Evolutionary conservation across 2,113 vertebrate species (phyloP).

Genomic region (Axis porcinus): DNA sequence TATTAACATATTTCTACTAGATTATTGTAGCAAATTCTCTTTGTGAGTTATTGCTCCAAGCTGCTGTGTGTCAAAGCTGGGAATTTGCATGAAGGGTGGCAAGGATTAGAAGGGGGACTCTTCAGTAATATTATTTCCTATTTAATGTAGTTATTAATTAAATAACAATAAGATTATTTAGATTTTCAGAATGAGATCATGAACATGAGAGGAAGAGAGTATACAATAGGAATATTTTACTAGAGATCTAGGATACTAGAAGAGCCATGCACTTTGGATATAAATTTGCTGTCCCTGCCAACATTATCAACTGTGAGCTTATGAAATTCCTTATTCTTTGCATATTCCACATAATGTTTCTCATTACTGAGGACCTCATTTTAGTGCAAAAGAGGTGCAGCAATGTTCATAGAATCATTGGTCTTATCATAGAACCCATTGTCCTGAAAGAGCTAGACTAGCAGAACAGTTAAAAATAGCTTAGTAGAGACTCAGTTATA

Average conservation of each 20-base stretch:
- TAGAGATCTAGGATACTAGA: background rate
- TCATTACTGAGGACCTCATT: background rate
- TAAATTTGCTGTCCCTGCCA: background rate
- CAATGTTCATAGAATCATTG: background rate
- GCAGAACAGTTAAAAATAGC: background rate
- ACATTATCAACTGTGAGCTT: background rate
- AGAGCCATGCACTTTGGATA: background rate
- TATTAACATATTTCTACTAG: constrained; percentile 35
- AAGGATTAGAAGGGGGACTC: background rate
- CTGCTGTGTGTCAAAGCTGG: background rate
- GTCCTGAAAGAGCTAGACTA: background rate
- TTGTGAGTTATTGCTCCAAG: constrained; percentile 22
- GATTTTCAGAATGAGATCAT: background rate
- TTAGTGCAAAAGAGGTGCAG: background rate
- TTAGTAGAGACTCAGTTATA: background rate
- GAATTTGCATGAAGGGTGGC: background rate
- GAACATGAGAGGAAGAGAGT: background rate
- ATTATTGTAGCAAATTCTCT: background rate
- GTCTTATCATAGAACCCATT: background rate
- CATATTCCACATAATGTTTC: background rate
- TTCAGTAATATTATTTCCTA: background rate
- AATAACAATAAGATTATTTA: background rate
- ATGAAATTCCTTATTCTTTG: background rate
- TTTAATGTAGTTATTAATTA: background rate
- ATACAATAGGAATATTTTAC: background rate